phyloP scores from a whole-genome alignment of 1,140 invertebrate genomes.

The Pectinophora gossypiella region DNA sequence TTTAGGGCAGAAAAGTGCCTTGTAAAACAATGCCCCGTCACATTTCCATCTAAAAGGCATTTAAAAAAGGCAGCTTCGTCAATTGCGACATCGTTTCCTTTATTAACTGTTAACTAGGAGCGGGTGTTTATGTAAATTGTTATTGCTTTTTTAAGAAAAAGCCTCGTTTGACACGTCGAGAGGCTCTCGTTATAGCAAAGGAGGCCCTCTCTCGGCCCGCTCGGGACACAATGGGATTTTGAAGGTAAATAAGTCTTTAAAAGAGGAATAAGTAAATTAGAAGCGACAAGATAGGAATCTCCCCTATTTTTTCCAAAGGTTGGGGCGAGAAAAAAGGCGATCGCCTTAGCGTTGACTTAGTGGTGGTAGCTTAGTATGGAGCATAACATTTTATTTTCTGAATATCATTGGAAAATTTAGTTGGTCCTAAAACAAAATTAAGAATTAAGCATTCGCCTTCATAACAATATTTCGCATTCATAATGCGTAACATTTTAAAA shows the following conservation, averaged over 20 bases:
- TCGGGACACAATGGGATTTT: conserved; percentile 74
- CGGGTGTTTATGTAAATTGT: conserved; percentile 74
- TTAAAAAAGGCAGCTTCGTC: conserved; percentile 56
- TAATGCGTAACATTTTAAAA: no score
- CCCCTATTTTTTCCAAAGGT: conserved; percentile 74
- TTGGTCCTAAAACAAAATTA: no score
- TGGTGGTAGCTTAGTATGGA: neutral
- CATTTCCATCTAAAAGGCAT: conserved; percentile 68
- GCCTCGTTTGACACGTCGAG: conserved; percentile 67
- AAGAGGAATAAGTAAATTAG: conserved; percentile 81
- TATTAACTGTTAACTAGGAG: conserved; percentile 74
- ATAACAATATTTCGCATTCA: no score
- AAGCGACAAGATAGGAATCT: conserved; percentile 81
- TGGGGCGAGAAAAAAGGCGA: conserved; percentile 69
- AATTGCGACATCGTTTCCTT: conserved; percentile 69
- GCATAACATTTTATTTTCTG: no score
- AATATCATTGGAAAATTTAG: no score
- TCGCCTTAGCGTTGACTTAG: conserved; percentile 56
- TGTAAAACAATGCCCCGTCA: conserved; percentile 61
- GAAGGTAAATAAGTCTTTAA: conserved; percentile 80
- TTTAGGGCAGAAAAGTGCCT: conserved; percentile 32
- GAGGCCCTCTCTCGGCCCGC: conserved; percentile 45
- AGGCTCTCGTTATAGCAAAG: conserved; percentile 57
- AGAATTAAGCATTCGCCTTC: no score
- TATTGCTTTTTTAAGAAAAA: conserved; percentile 73